These are phyloP conservation scores for Coendou prehensilis DNA, from an alignment of 2,797 vertebrate genomes.

Conservation along the genomic window DNA sequence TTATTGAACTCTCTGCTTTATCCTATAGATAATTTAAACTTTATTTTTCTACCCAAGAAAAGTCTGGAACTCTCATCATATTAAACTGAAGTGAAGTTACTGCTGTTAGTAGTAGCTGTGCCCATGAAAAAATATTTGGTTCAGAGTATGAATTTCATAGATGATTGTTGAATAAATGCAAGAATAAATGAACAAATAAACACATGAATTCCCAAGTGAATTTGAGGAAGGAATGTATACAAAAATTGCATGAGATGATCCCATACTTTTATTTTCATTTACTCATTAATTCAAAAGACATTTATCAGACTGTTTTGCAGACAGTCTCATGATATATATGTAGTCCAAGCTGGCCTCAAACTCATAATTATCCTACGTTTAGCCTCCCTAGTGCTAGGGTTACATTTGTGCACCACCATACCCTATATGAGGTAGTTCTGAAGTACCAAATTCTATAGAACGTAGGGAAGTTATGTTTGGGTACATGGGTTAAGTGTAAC, in stretches of 20 bases:
- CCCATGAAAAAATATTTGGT: neutral
- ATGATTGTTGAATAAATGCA: neutral
- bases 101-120: neutral
- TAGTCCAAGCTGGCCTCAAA: neutral
- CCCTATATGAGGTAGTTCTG: neutral
- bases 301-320: neutral
- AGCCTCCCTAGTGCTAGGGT: neutral
- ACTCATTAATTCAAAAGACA: neutral
- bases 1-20: neutral
- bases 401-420: neutral
- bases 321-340: neutral
- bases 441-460: neutral
- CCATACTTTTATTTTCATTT: constrained; percentile 6
- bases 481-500: neutral
- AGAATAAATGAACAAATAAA: neutral
- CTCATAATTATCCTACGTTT: neutral
- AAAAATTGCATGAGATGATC: neutral
- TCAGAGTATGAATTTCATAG: neutral
- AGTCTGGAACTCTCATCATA: neutral
- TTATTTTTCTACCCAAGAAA: neutral
- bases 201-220: neutral
- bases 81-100: neutral
- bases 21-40: neutral
- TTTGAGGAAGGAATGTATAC: neutral
- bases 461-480: neutral